Base-by-base conservation (phyloP, 1,140 invertebrate species). In the Campodea augens region DNA sequence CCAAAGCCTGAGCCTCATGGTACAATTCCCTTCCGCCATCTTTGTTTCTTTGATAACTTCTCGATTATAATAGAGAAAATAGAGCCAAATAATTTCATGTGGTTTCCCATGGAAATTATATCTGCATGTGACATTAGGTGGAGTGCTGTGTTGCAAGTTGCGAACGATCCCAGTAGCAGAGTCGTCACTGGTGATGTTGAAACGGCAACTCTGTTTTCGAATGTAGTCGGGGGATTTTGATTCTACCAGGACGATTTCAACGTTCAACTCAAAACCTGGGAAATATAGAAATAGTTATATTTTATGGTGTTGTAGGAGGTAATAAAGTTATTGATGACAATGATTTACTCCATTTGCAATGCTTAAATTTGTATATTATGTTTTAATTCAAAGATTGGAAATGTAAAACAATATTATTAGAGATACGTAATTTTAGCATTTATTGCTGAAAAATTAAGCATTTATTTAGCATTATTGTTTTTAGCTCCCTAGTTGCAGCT, bases 191-290 rank as follows among this genome's bases (percentile, higher is more conserved):
- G 7, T 7, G 27, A 32, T 32, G 27, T 46, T 45, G 27, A 54
- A 54, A 15, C 40, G 49, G 45, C 53, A 54, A 29, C 52, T 51
- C 19, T 40, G 21, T 19, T 47, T 39, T 41, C 51, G 64, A 0
- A 73, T 71, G 50, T 75, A 81, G 52, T 81, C 78, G 15, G 75
- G 62, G 0, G 75, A 77, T 52, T 85, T 80, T 0, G 81, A 86
- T 55, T 88, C 82, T 1, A 81, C 77, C 54, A 87, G 86, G 5
- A 86, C 70, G n/a, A 89, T 79, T 51, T 84, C 79, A 5, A 87
- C 77, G 54, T 88, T 80, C 5, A 90, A 67, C 53, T 89, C 83
- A 48, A 85, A 78, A 39, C 77, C 77, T 0, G 78, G 62, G 32
- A 84, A 61, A n/a, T n/a, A n/a, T n/a, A n/a, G n/a, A n/a, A n/a